A percentile compares a stretch with the other conserved stretches of the same genome.
phyloP scores from a whole-genome alignment of 2,888 invertebrate species.

The Escarpia spicata region DNA sequence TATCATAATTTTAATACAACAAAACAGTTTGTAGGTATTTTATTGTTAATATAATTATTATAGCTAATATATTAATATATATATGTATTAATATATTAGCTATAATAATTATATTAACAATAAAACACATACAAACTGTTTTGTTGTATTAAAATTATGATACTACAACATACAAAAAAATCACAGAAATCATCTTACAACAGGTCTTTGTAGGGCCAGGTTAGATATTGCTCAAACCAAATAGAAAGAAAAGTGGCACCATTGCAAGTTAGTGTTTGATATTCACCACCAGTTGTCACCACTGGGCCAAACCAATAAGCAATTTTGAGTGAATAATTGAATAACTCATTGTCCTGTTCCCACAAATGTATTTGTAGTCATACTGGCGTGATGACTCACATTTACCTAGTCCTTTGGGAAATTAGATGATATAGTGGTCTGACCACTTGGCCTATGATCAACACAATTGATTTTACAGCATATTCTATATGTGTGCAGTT shows the following conservation, averaged over 20 bases:
- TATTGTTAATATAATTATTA: background rate
- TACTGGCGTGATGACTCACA: background rate
- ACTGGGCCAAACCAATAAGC: background rate
- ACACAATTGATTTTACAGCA: background rate
- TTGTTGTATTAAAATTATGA: background rate
- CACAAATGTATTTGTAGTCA: background rate
- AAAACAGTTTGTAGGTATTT: background rate
- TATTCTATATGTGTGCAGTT: background rate
- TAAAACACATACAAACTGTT: background rate
- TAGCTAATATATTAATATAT: background rate
- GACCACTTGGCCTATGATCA: background rate
- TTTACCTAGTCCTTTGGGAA: background rate
- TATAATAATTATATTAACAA: background rate
- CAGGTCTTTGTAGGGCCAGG: background rate
- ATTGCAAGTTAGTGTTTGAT: background rate
- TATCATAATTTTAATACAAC: background rate
- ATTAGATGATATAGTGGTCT: background rate
- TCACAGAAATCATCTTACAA: background rate
- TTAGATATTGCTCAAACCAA: background rate
- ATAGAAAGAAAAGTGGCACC: background rate
- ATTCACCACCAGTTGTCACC: background rate
- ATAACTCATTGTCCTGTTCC: background rate
- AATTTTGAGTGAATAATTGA: background rate
- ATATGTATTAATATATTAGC: background rate
- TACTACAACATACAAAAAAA: too few relatives aligned